Percentiles rank a stretch among this genome's conserved stretches.
Evolutionary conservation across 2,113 vertebrate genomes (phyloP).

Genomic region (Peromyscus maniculatus): DNA sequence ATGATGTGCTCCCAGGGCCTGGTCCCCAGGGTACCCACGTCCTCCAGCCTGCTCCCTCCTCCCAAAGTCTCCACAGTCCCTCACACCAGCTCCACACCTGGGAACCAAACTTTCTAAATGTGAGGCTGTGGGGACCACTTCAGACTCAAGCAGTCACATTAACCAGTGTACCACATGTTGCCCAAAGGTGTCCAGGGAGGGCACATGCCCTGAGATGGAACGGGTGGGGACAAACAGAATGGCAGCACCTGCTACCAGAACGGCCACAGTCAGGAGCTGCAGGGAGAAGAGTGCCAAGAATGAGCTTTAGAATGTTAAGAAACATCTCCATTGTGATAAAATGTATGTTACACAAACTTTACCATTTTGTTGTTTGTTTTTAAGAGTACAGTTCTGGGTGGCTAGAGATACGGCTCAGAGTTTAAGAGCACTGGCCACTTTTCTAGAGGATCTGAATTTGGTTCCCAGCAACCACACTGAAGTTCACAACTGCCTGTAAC

Average conservation of each 20-base stretch:
- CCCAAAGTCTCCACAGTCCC: background rate
- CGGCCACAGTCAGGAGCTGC: background rate
- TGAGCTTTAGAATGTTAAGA: background rate
- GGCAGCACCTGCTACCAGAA: background rate
- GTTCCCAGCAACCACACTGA: background rate
- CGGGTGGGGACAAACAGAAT: background rate
- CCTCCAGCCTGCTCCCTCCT: background rate
- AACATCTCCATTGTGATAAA: background rate
- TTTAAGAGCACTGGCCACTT: background rate
- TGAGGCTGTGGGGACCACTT: background rate
- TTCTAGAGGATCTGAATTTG: background rate
- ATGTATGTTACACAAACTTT: background rate
- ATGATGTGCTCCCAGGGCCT: background rate
- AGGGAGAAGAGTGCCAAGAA: background rate
- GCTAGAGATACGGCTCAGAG: background rate
- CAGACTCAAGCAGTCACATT: background rate
- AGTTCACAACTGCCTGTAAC: background rate
- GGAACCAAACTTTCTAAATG: background rate
- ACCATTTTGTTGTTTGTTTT: background rate
- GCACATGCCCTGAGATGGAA: background rate
- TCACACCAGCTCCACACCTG: background rate
- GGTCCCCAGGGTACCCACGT: background rate
- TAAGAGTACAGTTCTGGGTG: background rate
- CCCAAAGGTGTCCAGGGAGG: background rate
- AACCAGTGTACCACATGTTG: background rate